Percentiles rank a stretch among this genome's conserved stretches.
Conservation (phyloP, 1,140 invertebrate genomes). For the Pissodes strobi region DNA sequence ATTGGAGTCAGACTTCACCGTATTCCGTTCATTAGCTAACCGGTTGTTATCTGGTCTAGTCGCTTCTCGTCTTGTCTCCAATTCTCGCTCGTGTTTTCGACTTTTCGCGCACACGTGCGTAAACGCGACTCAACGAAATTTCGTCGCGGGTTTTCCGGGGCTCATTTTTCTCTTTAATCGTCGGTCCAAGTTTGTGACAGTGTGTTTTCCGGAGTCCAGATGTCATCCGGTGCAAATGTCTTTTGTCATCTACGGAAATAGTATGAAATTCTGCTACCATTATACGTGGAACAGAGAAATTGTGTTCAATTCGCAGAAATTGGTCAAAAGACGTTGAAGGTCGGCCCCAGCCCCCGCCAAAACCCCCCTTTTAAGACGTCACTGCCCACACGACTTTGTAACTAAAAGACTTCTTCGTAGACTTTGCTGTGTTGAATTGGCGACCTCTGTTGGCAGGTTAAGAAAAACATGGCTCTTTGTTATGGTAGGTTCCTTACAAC, state of each 20-base stretch:
- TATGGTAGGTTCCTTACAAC: slow-evolving; percentile 56
- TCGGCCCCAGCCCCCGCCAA: slow-evolving; percentile 26
- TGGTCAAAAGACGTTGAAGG: slow-evolving; percentile 78
- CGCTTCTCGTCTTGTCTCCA: too few relatives aligned
- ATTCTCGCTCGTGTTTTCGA: too few relatives aligned
- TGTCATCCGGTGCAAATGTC: slow-evolving; percentile 37
- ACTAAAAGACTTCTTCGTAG: slow-evolving; percentile 11
- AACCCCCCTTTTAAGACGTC: slow-evolving; percentile 39
- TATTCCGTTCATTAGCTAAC: too few relatives aligned
- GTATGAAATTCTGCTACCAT: slow-evolving; percentile 73
- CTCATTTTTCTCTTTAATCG: slow-evolving; percentile 1
- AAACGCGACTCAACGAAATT: neutral
- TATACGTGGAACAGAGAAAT: slow-evolving; percentile 89
- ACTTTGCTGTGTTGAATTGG: slow-evolving; percentile 39
- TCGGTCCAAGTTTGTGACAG: slow-evolving; percentile 23
- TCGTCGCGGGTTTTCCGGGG: neutral
- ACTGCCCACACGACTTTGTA: slow-evolving; percentile 3
- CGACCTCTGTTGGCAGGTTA: slow-evolving; percentile 28
- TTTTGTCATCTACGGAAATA: slow-evolving; percentile 41
- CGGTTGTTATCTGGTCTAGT: too few relatives aligned
- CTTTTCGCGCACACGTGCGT: neutral
- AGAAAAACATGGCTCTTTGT: slow-evolving; percentile 49
- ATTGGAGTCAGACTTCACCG: neutral
- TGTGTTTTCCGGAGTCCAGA: slow-evolving; percentile 16
- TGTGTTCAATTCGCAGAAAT: slow-evolving; percentile 86